Evolutionary conservation across 2,113 vertebrate genomes (phyloP), one percentile per base, ranked within the genome.

Genomic region (Patagioenas fasciata): DNA sequence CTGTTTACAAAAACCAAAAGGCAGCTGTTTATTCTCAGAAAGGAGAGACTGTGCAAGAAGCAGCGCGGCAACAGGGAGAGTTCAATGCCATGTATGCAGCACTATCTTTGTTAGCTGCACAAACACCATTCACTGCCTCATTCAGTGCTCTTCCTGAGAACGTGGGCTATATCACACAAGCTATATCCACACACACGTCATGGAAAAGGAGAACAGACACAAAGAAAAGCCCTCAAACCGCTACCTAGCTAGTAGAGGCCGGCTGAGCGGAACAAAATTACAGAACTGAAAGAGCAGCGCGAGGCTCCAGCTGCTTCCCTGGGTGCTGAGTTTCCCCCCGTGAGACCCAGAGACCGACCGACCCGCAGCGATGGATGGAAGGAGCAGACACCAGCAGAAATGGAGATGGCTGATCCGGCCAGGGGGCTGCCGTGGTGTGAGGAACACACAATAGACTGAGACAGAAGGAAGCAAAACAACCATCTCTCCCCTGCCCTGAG

Each of bases 131-230:
- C 42, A 5, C 50, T 5, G 64, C 73, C 58, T 32, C 32, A 1
- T 2, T 6, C 48, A 7, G 21, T 2, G n/a, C 70, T 47, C 71
- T 7, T 19, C 62, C 75, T 6, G 75, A 1, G 4, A 51, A 3
- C n/a, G 2, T 0, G 10, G 42, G 42, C 13, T 11, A 2, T 20
- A n/a, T 3, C 56, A 26, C 24, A 25, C 3, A 9, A 12, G 47
- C 32, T 32, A 4, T 5, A 24, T 11, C 12, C 42, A 8, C 82
- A 12, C 2, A 2, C 10, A 1, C 3, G 3, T 2, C 73, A 36
- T 0, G 21, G 15, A 11, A 82, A 34, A 54, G n/a, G 29, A 40
- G 23, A 87, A 34, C 5, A 13, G 42, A 47, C n/a, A 36, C 48
- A 28, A 51, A 40, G 40, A 16, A 53, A 56, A 13, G 26, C 1